Evolutionary conservation across 1,140 invertebrate species (phyloP), one percentile per base, ranked within the genome.

Genomic region (Hylaeus anthracinus): DNA sequence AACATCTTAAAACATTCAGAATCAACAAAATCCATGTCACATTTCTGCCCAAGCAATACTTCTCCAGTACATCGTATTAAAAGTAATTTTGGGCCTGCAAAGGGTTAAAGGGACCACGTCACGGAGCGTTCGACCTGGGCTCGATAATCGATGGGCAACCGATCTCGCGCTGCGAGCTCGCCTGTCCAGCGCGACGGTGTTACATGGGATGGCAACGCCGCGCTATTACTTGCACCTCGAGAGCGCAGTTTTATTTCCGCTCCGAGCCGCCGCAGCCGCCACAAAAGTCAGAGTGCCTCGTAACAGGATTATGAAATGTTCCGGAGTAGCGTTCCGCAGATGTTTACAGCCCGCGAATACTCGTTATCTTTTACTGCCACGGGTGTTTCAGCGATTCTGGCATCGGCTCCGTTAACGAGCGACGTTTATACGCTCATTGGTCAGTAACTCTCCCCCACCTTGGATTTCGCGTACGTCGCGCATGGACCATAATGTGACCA

Each of bases 291-390:
- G 86, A 87, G 85, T 87, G 78, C 78, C 85, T 87, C 86, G 82
- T 87, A 87, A 87, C 86, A 86, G 85, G 74, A 87, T 87, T 87
- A 87, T 86, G 86, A 87, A 87, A 87, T 86, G 86, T 87, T 87
- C 82, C 86, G 85, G 85, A 84, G 82, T 87, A 87, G 63, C 77
- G 85, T 83, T 87, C 67, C 82, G 69, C 61, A 60, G 78, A 87
- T 87, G 82, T 87, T 87, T 87, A 87, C 86, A 84, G 79, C 85
- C 53, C 78, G 85, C 82, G 82, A 87, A 87, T 86, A 86, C 86
- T 86, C 86, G 85, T 87, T 84, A 72, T 79, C 82, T 87, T 86
- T 87, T 87, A 87, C 72, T 86, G 78, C 85, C 74, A 39, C 14
- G 55, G 63, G 53, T 83, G 82, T 87, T 84, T 84, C 82, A 82